Evolutionary conservation across 2,888 invertebrate species (phyloP).

Genomic region (Drosophila barbarae): DNA sequence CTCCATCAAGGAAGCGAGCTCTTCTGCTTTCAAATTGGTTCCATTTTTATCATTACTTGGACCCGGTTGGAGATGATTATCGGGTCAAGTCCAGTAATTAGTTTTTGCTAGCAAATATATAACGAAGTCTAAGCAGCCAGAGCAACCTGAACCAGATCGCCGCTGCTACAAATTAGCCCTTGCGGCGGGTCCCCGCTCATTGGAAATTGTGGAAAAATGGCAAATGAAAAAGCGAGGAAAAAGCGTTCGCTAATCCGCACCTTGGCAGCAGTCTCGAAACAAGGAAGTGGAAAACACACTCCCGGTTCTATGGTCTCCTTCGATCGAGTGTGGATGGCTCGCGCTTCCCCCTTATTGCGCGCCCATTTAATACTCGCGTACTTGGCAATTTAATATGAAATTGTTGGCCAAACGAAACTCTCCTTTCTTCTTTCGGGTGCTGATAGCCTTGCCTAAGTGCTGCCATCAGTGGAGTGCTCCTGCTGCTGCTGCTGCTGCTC

Average conservation of each 20-base stretch:
- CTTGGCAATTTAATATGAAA: constrained; percentile 76
- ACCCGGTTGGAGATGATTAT: constrained; percentile 57
- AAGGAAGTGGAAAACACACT: constrained; percentile 68
- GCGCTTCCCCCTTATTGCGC: constrained; percentile 37
- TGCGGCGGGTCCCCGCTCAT: constrained; percentile 63
- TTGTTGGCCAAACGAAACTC: constrained; percentile 64
- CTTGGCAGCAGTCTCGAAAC: constrained; percentile 58
- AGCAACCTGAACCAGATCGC: constrained; percentile 32
- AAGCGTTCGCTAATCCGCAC: constrained; percentile 62
- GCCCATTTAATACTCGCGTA: constrained; percentile 67
- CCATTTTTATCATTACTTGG: constrained; percentile 65
- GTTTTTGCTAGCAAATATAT: constrained; percentile 71
- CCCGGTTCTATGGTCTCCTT: constrained; percentile 2
- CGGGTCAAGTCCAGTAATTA: constrained; percentile 57
- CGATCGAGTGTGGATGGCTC: constrained; percentile 30
- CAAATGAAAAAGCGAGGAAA: constrained; percentile 16
- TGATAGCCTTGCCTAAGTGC: constrained; percentile 76
- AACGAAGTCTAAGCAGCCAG: constrained; percentile 35
- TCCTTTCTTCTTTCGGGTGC: constrained; percentile 51
- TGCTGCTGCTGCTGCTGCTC: neutral
- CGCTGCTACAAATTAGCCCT: constrained; percentile 70
- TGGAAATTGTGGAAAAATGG: constrained; percentile 22
- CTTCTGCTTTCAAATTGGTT: neutral
- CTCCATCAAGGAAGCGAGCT: neutral
- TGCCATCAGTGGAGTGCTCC: constrained; percentile 64